These are phyloP conservation scores for Cirrhinus molitorella DNA, from an alignment of 2,797 vertebrate genomes.

Conservation along the genomic window DNA sequence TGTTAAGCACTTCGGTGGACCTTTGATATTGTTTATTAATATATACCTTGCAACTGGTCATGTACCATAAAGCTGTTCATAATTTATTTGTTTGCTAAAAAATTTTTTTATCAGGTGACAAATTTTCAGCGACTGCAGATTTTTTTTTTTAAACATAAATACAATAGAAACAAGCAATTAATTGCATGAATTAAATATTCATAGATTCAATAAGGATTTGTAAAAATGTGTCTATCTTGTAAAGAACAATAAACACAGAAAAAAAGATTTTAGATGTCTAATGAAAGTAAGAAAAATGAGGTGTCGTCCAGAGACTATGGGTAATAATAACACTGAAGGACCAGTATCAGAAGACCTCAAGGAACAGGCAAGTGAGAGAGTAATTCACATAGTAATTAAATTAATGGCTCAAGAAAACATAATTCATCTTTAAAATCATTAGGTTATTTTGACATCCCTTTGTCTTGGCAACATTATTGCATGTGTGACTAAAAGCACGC, in stretches of 20 bases:
- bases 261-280: too few species aligned
- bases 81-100: too few species aligned
- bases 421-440: not conserved
- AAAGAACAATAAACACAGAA: too few species aligned
- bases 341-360: not conserved
- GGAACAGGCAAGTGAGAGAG: not conserved
- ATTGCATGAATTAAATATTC: not conserved
- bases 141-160: not conserved
- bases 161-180: not conserved
- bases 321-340: not conserved
- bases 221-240: not conserved
- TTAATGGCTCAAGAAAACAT: not conserved
- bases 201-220: not conserved
- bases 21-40: too few species aligned
- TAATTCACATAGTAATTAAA: not conserved
- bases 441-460: not conserved
- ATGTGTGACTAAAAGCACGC: not conserved
- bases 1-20: too few species aligned
- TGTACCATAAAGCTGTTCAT: too few species aligned
- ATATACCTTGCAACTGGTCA: too few species aligned
- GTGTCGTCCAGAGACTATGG: not conserved
- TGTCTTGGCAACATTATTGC: not conserved
- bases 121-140: too few species aligned
- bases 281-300: too few species aligned
- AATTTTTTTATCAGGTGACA: too few species aligned